Evolutionary conservation across 2,888 invertebrate genomes (phyloP), one percentile per base, ranked within the genome.

Genomic region (Labia minor): DNA sequence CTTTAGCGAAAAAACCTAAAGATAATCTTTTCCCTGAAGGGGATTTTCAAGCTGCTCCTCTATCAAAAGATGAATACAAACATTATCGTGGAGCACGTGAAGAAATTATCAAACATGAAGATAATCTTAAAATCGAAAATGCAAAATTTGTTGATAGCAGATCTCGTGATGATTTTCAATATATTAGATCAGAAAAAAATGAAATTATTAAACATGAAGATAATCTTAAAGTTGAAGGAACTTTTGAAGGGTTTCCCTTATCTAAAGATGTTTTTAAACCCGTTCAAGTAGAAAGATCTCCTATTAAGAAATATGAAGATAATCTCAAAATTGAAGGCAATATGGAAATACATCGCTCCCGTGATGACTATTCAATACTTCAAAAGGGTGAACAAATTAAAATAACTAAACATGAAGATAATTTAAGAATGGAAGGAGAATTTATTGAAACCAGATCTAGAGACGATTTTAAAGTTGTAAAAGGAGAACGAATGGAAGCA

Each of bases 1-100:
- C 71, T 1, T 67, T 70, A 19, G 65, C 73, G 4, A 69, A 69
- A 71, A 73, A 71, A 69, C 82, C 81, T 0, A 71, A 79, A 70
- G 86, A 89, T 73, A 88, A 88, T 75, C 76, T 89, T 0, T 81
- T 79, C 71, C 83, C 85, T 1, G 85, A 85, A 76, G 84, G 85
- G 20, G 79, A 81, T 1, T 69, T 67, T 65, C 70, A 67, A 62
- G 67, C 65, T 1, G 20, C 67, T 8, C 62, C 66, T 0, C 14
- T 62, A 10, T 20, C 66, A 6, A 63, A 64, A n/a, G 67, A 70
- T 10, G 68, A 69, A 33, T 68, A 64, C 33, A 67, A 67, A 18
- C 67, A 66, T 16, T 21, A 21, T 0, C 64, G 63, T 2, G 73
- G 73, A 0, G 75, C 75, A 61, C 69, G 74, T 11, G 71, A 70